Evolutionary conservation across 2,113 vertebrate genomes (phyloP).

Genomic region (Aptenodytes forsteri): DNA sequence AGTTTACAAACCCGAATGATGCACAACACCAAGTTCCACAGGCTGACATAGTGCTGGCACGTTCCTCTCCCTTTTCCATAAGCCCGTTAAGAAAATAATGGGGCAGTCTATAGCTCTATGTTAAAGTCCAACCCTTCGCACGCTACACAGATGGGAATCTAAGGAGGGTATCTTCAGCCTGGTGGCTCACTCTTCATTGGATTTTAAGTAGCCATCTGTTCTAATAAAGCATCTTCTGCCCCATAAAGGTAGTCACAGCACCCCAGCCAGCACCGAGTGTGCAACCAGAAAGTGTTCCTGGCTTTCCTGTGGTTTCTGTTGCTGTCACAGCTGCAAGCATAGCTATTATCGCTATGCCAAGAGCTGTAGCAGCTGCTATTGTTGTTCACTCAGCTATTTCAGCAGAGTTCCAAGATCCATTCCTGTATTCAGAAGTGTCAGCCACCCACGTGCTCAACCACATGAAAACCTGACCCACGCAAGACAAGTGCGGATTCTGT

Average conservation of each 20-base stretch:
- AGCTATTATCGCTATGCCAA: background rate
- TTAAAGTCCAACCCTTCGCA: background rate
- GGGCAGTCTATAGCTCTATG: background rate
- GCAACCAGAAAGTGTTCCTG: background rate
- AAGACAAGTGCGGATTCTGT: background rate
- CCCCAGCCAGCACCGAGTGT: fast-evolving
- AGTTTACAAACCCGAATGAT: background rate
- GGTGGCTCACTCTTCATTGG: background rate
- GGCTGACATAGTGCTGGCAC: background rate
- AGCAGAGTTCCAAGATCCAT: background rate
- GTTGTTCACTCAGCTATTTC: background rate
- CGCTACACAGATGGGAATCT: background rate
- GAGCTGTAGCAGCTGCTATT: conserved; percentile 11
- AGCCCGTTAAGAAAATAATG: background rate
- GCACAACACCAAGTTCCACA: background rate
- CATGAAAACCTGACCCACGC: background rate
- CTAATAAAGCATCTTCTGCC: background rate
- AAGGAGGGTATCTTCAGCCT: background rate
- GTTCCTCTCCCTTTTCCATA: background rate
- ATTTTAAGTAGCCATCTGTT: background rate
- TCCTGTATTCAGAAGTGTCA: background rate
- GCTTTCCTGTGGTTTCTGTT: background rate
- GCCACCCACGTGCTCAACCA: background rate
- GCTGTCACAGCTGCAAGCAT: background rate
- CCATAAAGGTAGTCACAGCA: background rate